A percentile compares a stretch with the other conserved stretches of the same genome.
These are phyloP conservation scores for Gallinago media DNA, from an alignment of 2,113 vertebrate species.

Conservation along the genomic window DNA sequence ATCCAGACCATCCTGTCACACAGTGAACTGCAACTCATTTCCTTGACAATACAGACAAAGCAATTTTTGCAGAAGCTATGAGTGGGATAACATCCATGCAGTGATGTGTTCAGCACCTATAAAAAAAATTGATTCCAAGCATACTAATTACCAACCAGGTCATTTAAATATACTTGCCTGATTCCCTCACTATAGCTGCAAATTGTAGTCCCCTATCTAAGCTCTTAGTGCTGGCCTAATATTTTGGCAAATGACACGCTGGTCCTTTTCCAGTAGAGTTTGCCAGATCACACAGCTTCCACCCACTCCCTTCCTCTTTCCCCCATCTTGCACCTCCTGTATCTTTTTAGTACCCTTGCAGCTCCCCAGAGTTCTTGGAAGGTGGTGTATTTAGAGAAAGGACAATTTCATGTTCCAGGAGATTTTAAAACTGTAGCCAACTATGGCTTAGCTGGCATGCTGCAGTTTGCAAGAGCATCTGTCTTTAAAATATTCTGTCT, in stretches of 20 bases:
- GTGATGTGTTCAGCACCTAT: neutral
- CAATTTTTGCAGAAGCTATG: neutral
- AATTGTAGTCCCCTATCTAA: neutral
- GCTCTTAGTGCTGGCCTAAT: neutral
- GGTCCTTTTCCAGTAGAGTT: slow-evolving; percentile 21
- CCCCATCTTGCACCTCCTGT: slow-evolving; percentile 1
- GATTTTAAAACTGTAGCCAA: slow-evolving; percentile 27
- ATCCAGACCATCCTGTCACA: neutral
- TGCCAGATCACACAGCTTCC: neutral
- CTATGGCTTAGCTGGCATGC: slow-evolving; percentile 17
- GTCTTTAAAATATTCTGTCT: slow-evolving; percentile 54
- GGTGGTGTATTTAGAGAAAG: slow-evolving; percentile 24
- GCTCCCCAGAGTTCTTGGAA: slow-evolving; percentile 9
- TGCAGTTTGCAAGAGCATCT: slow-evolving; percentile 51
- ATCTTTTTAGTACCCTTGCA: slow-evolving; percentile 10
- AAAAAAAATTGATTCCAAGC: neutral
- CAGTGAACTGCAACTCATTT: neutral
- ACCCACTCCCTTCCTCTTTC: slow-evolving; percentile 24
- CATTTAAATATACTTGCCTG: slow-evolving; percentile 8
- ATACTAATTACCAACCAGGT: neutral
- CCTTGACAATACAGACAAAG: neutral
- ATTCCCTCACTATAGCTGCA: neutral
- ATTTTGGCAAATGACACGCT: neutral
- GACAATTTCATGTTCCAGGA: slow-evolving; percentile 43
- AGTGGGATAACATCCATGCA: neutral